Conservation (phyloP, 2,113 vertebrate genomes). For the Embiotoca jacksoni region DNA sequence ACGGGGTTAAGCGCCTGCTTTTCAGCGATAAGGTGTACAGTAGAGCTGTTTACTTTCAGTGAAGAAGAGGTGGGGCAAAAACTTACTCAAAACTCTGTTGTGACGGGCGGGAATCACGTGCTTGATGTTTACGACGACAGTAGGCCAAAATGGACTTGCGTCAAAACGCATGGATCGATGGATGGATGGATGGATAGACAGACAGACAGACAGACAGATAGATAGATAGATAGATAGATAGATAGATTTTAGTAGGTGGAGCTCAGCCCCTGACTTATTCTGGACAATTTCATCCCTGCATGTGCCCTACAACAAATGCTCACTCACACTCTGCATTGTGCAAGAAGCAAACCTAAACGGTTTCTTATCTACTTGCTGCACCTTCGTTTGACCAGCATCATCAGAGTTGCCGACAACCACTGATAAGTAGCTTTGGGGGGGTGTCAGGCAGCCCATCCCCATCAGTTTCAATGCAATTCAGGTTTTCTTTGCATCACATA, state of each 20-base stretch:
- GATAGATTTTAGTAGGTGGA: neutral
- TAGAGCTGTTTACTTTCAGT: slow-evolving; percentile 78
- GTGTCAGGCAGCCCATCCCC: slow-evolving; percentile 51
- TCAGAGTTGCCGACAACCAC: slow-evolving; percentile 63
- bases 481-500: slow-evolving; percentile 44
- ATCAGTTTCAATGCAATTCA: slow-evolving; percentile 39
- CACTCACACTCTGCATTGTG: slow-evolving; percentile 15
- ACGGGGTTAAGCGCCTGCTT: slow-evolving; percentile 66
- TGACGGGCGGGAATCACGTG: slow-evolving; percentile 47
- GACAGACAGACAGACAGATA: slow-evolving; percentile 6
- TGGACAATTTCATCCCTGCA: slow-evolving; percentile 18
- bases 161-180: slow-evolving; percentile 32
- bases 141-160: neutral
- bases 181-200: neutral
- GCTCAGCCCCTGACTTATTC: neutral
- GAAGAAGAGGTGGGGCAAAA: slow-evolving; percentile 45
- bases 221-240: neutral
- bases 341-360: slow-evolving; percentile 53
- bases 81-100: neutral
- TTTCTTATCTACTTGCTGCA: slow-evolving; percentile 79
- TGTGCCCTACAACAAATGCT: slow-evolving; percentile 26
- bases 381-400: slow-evolving; percentile 66
- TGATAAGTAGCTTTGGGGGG: slow-evolving; percentile 63
- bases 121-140: slow-evolving; percentile 54
- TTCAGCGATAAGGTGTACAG: slow-evolving; percentile 72